Evolutionary conservation across 1,140 invertebrate genomes (phyloP).

Genomic region (Brachionus koreanus): DNA sequence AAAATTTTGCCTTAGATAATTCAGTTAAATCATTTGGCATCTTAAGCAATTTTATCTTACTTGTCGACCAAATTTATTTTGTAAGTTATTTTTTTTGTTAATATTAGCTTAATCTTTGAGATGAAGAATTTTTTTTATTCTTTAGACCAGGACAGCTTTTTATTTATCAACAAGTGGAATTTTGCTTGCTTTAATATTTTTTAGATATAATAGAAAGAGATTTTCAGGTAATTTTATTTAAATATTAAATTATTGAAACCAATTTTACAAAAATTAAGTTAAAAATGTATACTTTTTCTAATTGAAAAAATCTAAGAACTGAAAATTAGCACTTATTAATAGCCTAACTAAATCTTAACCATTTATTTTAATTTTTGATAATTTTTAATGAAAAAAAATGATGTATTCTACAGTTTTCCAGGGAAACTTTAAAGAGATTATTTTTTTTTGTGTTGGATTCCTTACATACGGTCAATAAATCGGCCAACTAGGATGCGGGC

Average conservation of each 20-base stretch:
- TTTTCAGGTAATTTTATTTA: conserved; percentile 39
- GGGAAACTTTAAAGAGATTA: too few relatives aligned
- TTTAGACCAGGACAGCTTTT: conserved; percentile 38
- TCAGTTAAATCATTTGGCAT: conserved; percentile 66
- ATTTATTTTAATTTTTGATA: too few relatives aligned
- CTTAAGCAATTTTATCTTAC: conserved; percentile 68
- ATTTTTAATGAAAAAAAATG: too few relatives aligned
- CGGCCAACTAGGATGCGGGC: too few relatives aligned
- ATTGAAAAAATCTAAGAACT: too few relatives aligned
- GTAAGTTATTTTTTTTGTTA: conserved; percentile 62
- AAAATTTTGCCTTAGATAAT: conserved; percentile 74
- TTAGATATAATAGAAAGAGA: conserved; percentile 41
- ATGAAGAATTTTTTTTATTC: too few relatives aligned
- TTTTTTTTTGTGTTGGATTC: too few relatives aligned
- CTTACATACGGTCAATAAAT: too few relatives aligned
- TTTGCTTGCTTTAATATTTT: conserved; percentile 40
- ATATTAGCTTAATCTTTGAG: background rate
- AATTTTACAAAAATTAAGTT: background rate
- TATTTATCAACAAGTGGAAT: conserved; percentile 6
- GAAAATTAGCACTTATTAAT: too few relatives aligned
- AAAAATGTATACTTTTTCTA: too few relatives aligned
- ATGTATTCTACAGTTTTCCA: too few relatives aligned
- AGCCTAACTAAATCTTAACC: too few relatives aligned
- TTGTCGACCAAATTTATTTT: conserved; percentile 68
- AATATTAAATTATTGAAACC: background rate